Base-by-base conservation (phyloP, 2,888 invertebrate species). In the Heteropelma amictum region DNA sequence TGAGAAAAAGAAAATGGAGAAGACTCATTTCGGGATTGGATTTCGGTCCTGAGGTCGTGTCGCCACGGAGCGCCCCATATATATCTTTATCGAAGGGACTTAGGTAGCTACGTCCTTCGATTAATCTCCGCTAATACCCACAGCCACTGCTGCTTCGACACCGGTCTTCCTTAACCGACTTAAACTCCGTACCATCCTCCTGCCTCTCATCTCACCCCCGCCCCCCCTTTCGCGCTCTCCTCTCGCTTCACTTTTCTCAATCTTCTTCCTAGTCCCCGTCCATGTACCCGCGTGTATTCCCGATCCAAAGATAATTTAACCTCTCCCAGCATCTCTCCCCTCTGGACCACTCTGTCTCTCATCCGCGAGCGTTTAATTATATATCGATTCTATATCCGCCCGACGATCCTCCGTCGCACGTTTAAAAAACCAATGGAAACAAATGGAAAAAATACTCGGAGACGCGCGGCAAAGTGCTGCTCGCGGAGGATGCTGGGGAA, bases 71-170 rank as follows among this genome's bases (percentile, higher is more conserved):
- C n/a, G n/a, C n/a, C n/a, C n/a, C n/a, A n/a, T n/a, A 49, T 64
- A 47, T 58, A 76, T 56, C 49, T 56, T 63, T 51, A 67, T 65
- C 61, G 67, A 63, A 70, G 71, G 64, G 64, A n/a, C 60, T 33
- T 51, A 12, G 67, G 23, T 45, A 61, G 30, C 60, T 56, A 53
- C 63, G 76, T 77, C 82, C 80, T 83, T 80, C 84, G 84, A 86
- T 86, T 86, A 87, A 87, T 86, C 87, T 84, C 81, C 79, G 83
- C 83, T 87, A 87, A 86, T 87, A 83, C 83, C 81, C 81, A 81
- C 81, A n/a, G n/a, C n/a, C n/a, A 80, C 80, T 14, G 81, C 82
- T 84, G 81, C 79, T 79, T 80, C 80, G 75, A 79, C 81, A 78
- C 79, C 77, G 58, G 79, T 77, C 72, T 79, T 76, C 76, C 68